A percentile compares a stretch with the other conserved stretches of the same genome.
These are phyloP conservation scores for Rhagoletis zephyria DNA, from an alignment of 1,140 invertebrate genomes.

Conservation along the genomic window DNA sequence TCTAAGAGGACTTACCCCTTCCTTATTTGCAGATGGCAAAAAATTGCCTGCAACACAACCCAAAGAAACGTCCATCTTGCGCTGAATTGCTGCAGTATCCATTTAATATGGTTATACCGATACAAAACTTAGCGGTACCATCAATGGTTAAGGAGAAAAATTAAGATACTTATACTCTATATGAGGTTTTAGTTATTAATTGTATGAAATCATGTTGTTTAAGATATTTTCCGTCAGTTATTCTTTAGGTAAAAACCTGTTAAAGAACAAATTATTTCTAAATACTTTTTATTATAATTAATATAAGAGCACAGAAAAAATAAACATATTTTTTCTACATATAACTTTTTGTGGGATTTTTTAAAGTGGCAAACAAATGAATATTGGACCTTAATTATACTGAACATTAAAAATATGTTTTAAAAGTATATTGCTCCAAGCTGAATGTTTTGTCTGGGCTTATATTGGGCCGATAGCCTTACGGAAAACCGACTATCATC, in stretches of 20 bases:
- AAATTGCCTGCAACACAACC: constrained; percentile 82
- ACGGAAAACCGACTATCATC: too few relatives aligned
- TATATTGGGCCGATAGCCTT: too few relatives aligned
- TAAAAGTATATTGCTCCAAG: too few relatives aligned
- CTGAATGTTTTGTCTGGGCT: too few relatives aligned
- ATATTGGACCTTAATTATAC: too few relatives aligned
- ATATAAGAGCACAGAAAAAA: constrained; percentile 29
- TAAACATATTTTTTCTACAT: constrained; percentile 29
- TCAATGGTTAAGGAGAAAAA: constrained; percentile 47
- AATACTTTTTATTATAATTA: neutral
- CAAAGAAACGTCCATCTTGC: constrained; percentile 81
- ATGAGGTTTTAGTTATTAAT: neutral
- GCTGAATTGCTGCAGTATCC: constrained; percentile 81
- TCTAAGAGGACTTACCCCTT: too few relatives aligned
- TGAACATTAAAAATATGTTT: too few relatives aligned
- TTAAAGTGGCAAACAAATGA: neutral
- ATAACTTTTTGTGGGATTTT: constrained; percentile 44
- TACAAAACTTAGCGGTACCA: constrained; percentile 65
- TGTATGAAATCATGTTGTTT: neutral
- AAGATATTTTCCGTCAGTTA: neutral
- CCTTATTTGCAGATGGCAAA: constrained; percentile 75
- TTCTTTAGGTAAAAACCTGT: constrained; percentile 13
- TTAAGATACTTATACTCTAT: neutral
- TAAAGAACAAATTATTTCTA: too few relatives aligned
- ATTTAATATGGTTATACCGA: constrained; percentile 75